Evolutionary conservation across 2,113 vertebrate genomes (phyloP).

Genomic region (Platichthys stellatus): DNA sequence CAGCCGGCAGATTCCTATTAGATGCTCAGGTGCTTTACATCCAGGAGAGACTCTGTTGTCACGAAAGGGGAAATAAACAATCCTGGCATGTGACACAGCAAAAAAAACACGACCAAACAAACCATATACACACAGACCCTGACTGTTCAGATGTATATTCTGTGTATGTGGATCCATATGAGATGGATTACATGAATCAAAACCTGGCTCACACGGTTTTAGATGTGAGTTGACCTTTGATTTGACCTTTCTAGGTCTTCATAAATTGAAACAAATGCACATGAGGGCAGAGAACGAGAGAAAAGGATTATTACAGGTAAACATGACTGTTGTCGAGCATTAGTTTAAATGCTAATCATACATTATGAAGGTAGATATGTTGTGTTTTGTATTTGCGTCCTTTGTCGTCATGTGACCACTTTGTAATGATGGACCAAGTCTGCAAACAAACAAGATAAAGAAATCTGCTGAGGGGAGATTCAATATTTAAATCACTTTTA

Average conservation of each 20-base stretch:
- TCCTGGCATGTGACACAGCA: not conserved
- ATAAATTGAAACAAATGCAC: not conserved
- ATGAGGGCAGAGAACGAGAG: too few relatives aligned
- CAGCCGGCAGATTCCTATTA: constrained; percentile 63
- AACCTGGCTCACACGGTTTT: constrained; percentile 7
- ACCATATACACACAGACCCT: not conserved
- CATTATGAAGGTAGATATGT: too few relatives aligned
- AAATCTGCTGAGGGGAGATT: too few relatives aligned
- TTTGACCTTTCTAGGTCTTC: not conserved
- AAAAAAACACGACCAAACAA: constrained; percentile 2
- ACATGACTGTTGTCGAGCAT: too few relatives aligned
- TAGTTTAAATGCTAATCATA: too few relatives aligned
- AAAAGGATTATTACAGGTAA: too few relatives aligned
- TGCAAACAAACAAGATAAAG: too few relatives aligned
- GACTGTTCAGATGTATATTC: not conserved
- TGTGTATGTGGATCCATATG: constrained; percentile 7
- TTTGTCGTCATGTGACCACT: too few relatives aligned
- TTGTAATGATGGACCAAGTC: too few relatives aligned
- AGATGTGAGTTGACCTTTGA: not conserved
- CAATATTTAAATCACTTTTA: too few relatives aligned
- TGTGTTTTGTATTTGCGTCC: too few relatives aligned
- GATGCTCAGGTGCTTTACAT: constrained; percentile 61
- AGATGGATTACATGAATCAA: not conserved
- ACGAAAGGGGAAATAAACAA: not conserved
- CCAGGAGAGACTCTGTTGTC: constrained; percentile 21